phyloP scores from a whole-genome alignment of 1,140 invertebrate genomes.

The Holcopasites calliopsidis region DNA sequence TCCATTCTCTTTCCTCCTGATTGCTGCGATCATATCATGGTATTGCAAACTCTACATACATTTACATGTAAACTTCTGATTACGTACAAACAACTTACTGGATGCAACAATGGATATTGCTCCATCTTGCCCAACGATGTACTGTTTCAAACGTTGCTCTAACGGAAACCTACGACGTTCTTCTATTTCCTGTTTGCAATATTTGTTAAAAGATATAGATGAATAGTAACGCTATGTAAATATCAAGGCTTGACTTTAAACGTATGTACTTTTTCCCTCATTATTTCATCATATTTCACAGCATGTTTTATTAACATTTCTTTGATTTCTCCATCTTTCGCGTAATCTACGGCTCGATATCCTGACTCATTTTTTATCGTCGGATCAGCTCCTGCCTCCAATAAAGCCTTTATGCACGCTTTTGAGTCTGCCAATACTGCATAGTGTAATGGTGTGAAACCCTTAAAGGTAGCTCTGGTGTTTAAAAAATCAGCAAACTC shows the following conservation, averaged over 20 bases:
- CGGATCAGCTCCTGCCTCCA: constrained; percentile 87
- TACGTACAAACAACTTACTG: constrained; percentile 79
- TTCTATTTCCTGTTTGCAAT: constrained; percentile 83
- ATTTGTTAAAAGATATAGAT: constrained; percentile 21
- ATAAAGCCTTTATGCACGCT: constrained; percentile 81
- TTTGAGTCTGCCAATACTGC: constrained; percentile 88
- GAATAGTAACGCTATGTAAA: constrained; percentile 1
- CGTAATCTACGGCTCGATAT: constrained; percentile 89
- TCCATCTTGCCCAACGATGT: constrained; percentile 94
- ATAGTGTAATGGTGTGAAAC: constrained; percentile 95
- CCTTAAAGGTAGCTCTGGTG: constrained; percentile 87
- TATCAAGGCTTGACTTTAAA: constrained; percentile 8
- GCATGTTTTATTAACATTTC: constrained; percentile 75
- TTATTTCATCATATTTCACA: constrained; percentile 72
- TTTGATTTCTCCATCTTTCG: constrained; percentile 82
- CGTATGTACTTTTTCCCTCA: constrained; percentile 70
- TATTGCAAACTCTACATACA: too few species aligned
- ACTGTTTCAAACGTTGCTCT: constrained; percentile 91
- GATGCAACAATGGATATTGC: constrained; percentile 92
- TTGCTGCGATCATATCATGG: constrained; percentile 80
- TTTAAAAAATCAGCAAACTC: constrained; percentile 90
- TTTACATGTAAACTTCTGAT: not conserved
- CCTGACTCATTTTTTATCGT: constrained; percentile 88
- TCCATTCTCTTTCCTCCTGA: constrained; percentile 95
- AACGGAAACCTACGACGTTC: constrained; percentile 92